Evolutionary conservation across 1,140 invertebrate genomes (phyloP).

Genomic region (Andricus grossulariae): DNA sequence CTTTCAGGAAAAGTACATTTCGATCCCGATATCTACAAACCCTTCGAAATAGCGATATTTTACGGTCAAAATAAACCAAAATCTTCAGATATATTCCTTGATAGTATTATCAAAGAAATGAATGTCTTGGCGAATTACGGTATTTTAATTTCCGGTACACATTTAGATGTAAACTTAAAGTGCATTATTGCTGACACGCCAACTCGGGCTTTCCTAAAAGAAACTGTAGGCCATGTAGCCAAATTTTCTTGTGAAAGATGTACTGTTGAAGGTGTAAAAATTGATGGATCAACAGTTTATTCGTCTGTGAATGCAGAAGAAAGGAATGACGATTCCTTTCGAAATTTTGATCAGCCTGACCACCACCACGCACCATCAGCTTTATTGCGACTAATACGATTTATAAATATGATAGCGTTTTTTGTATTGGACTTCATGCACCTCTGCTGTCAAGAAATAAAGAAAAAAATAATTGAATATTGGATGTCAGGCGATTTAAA

Average conservation of each 20-base stretch:
- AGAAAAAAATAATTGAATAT: neutral
- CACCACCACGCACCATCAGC: slow-evolving; percentile 41
- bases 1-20: slow-evolving; percentile 39
- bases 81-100: slow-evolving; percentile 40
- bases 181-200: slow-evolving; percentile 46
- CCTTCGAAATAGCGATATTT: slow-evolving; percentile 48
- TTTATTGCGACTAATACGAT: slow-evolving; percentile 32
- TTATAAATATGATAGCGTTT: slow-evolving; percentile 37
- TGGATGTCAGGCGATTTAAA: neutral
- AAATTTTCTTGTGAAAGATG: slow-evolving; percentile 48
- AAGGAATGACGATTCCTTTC: slow-evolving; percentile 33
- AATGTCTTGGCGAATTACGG: slow-evolving; percentile 36
- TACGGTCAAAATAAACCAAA: slow-evolving; percentile 44
- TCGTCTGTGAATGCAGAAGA: slow-evolving; percentile 6
- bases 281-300: slow-evolving; percentile 6
- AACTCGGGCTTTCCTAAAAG: slow-evolving; percentile 40
- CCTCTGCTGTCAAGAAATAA: slow-evolving; percentile 33
- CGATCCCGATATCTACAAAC: slow-evolving; percentile 33
- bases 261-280: slow-evolving; percentile 34
- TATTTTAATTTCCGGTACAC: slow-evolving; percentile 35
- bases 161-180: slow-evolving; percentile 36
- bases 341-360: slow-evolving; percentile 31
- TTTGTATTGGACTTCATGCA: slow-evolving; percentile 49
- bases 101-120: slow-evolving; percentile 45
- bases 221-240: slow-evolving; percentile 35